Percentiles rank a stretch among this genome's conserved stretches.
Evolutionary conservation across 2,113 vertebrate species (phyloP).

Genomic region (Chionodraco myersi): DNA sequence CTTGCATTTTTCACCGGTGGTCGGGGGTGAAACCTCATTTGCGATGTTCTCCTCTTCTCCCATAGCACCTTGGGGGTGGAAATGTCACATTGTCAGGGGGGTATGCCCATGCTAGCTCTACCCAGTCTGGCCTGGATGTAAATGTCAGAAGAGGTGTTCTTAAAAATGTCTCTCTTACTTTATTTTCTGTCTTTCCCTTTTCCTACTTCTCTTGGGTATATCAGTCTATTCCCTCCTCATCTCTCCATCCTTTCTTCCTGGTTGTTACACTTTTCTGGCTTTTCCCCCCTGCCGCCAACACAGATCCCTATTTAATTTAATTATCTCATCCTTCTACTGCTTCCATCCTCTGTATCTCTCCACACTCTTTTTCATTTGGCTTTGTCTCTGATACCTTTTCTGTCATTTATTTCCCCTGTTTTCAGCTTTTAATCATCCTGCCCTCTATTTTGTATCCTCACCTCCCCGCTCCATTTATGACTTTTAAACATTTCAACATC

Average conservation of each 20-base stretch:
- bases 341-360: not conserved
- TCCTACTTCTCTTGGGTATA: not conserved
- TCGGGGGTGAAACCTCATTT: constrained; percentile 57
- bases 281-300: too few relatives aligned
- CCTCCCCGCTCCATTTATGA: constrained; percentile 5
- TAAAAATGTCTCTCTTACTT: constrained; percentile 48
- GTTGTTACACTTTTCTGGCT: not conserved
- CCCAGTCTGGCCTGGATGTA: constrained; percentile 70
- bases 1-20: constrained; percentile 60
- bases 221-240: constrained; percentile 1
- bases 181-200: constrained; percentile 21
- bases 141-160: constrained; percentile 68
- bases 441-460: constrained; percentile 4
- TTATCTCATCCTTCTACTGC: not conserved
- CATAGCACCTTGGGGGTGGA: constrained; percentile 42
- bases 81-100: constrained; percentile 69
- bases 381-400: not conserved
- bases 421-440: not conserved
- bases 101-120: constrained; percentile 52
- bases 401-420: not conserved
- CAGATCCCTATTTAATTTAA: not conserved
- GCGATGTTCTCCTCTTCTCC: constrained; percentile 49
- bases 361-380: not conserved
- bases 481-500: constrained; percentile 6
- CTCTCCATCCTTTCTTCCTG: not conserved